Conservation (phyloP, 1,140 invertebrate genomes). For the Choristoneura fumiferana region DNA sequence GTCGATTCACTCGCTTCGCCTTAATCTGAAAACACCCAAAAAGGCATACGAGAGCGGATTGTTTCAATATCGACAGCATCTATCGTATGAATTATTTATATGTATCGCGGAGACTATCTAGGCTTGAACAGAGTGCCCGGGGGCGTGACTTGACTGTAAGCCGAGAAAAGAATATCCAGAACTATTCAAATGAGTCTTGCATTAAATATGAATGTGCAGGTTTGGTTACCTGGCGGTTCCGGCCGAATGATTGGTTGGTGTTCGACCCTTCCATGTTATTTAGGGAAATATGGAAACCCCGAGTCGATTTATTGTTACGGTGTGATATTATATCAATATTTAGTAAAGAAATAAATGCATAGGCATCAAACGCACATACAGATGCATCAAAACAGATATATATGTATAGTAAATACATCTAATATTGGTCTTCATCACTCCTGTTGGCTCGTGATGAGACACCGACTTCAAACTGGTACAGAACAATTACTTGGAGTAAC, state of each 20-base stretch:
- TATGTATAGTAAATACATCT: no score
- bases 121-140: constrained; percentile 20
- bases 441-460: no score
- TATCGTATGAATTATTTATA: constrained; percentile 50
- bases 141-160: constrained; percentile 29
- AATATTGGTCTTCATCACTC: no score
- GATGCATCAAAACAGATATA: no score
- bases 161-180: constrained; percentile 12
- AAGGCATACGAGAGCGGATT: constrained; percentile 38
- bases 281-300: background rate
- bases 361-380: no score
- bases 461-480: no score
- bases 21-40: constrained; percentile 28
- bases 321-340: no score
- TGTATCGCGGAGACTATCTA: constrained; percentile 22
- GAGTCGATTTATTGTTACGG: constrained; percentile 1
- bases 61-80: constrained; percentile 41
- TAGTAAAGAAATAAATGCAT: no score
- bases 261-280: constrained; percentile 1
- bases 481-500: no score
- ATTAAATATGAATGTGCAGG: constrained; percentile 18
- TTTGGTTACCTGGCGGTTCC: constrained; percentile 4
- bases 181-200: constrained; percentile 18
- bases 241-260: background rate
- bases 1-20: constrained; percentile 20